Percentiles rank a stretch among this genome's conserved stretches.
Evolutionary conservation across 2,888 invertebrate genomes (phyloP).

Genomic region (Torymus texanus): DNA sequence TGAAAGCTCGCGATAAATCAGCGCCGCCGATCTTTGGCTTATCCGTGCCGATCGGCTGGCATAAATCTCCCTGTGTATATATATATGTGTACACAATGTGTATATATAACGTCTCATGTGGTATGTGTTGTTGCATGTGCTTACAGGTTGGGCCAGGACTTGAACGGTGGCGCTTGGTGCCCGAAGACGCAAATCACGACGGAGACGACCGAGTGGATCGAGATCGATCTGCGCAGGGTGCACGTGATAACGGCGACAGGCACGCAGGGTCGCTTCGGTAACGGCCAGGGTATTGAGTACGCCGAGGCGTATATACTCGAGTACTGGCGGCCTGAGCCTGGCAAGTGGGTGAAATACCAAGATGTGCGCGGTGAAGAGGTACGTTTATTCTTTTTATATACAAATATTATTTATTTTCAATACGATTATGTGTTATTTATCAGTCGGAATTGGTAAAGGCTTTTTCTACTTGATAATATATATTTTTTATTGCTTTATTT

Average conservation of each 20-base stretch:
- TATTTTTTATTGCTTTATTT: not conserved
- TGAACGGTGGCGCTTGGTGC: conserved; percentile 95
- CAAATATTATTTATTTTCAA: not conserved
- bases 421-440: too few species aligned
- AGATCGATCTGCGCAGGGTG: conserved; percentile 86
- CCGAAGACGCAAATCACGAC: conserved; percentile 87
- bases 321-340: conserved; percentile 87
- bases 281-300: conserved; percentile 92
- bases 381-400: conserved; percentile 62
- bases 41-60: conserved; percentile 7
- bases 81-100: not conserved
- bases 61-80: conserved; percentile 29
- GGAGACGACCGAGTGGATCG: conserved; percentile 86
- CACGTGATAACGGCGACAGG: conserved; percentile 88
- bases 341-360: conserved; percentile 89
- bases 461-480: not conserved
- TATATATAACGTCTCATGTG: not conserved
- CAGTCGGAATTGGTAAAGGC: too few species aligned
- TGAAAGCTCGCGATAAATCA: conserved; percentile 15
- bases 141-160: conserved; percentile 87
- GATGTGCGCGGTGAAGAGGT: conserved; percentile 87
- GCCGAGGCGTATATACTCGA: conserved; percentile 89
- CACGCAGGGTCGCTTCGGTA: conserved; percentile 93
- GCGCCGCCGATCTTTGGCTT: conserved; percentile 18
- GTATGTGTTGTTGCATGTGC: not conserved